Base-by-base conservation (phyloP, 2,888 invertebrate genomes). In the Hylaea fasciaria region DNA sequence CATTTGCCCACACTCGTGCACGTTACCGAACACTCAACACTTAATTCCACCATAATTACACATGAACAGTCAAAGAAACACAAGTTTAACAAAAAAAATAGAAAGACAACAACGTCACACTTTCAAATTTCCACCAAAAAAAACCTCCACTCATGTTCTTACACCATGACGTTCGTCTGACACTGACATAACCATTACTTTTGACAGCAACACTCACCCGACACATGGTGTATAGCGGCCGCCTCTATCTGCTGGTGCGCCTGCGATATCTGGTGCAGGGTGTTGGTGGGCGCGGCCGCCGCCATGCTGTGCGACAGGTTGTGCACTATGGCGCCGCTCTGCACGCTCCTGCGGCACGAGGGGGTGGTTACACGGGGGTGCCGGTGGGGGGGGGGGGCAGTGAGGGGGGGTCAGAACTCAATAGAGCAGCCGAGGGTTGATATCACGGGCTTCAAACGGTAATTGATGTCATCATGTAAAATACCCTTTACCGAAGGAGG, bases 191-290 rank as follows among this genome's bases (percentile, higher is more conserved):
- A 5, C 22, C 22, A 3, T 22, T 22, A 22, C 22, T 22, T 3
- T 22, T 32, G 5, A 32, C 9, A 8, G 10, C 5, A 32, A 32
- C 12, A 57, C 77, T 70, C 61, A 90, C 91, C 90, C 7, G 86
- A 85, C 0, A 83, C 72, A 66, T 91, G 91, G 12, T 91, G 91
- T 65, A 89, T 87, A 0, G 89, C 85, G 0, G 86, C 87, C 0
- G 91, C 91, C 47, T 92, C 92, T 0, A 92, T 87, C 78, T 92
- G 92, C 69, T 92, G 92, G 45, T 92, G 92, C 0, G 92, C 92
- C 53, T 92, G 92, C 9, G 94, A 94, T 60, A 94, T 94, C 77
- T 94, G 94, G 70, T 94, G 94, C 64, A 93, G 78, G 0, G 92
- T 90, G 76, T 92, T 91, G 10, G 91, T 85, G 0, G 92, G 89